Evolutionary conservation across 2,113 vertebrate genomes (phyloP), one percentile per base, ranked within the genome.

Genomic region (Ivindomyrus marchei): DNA sequence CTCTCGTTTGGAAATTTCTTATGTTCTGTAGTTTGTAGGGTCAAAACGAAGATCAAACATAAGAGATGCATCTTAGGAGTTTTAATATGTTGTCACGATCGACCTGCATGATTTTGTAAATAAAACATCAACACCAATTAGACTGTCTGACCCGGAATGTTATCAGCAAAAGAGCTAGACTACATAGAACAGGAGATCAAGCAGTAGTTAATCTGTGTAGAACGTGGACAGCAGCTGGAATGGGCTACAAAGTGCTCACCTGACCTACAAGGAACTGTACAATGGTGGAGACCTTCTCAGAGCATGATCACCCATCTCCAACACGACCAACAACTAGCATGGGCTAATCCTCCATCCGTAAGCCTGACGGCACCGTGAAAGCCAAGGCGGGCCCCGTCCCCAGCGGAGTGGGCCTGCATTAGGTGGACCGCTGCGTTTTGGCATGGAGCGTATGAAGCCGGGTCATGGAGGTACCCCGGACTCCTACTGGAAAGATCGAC

Each of bases 61-160:
- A 39, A 77, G 1, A 36, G 13, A 77, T 39, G 31, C 70, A 31
- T 39, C 13, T 77, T 5, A 13, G 27, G 31, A 17, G 70, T 77
- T 74, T 77, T 77, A 74, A 74, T 77, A 31, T 39, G 13, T 19
- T 77, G 15, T 77, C 31, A 77, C 17, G 70, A 77, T 77, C 49
- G 88, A 89, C 93, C 91, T 91, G 90, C 90, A 92, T 90, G 90
- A 56, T 17, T 77, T 77, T 77, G 31, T 39, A 17, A 77, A 7
- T 74, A 74, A 74, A 74, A 39, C 3, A 31, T 74, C 3, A 74
- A 15, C 31, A 74, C 27, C 31, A 66, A n/a, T 66, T 27, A 27
- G n/a, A 62, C 24, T 58, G 19, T 24, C 53, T 58, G 19, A 24
- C 21, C 24, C 56, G 36, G 66, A 74, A 74, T 74, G 66, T 31